These are phyloP conservation scores for Smittia aterrima DNA, from an alignment of 2,888 invertebrate species.

Conservation along the genomic window DNA sequence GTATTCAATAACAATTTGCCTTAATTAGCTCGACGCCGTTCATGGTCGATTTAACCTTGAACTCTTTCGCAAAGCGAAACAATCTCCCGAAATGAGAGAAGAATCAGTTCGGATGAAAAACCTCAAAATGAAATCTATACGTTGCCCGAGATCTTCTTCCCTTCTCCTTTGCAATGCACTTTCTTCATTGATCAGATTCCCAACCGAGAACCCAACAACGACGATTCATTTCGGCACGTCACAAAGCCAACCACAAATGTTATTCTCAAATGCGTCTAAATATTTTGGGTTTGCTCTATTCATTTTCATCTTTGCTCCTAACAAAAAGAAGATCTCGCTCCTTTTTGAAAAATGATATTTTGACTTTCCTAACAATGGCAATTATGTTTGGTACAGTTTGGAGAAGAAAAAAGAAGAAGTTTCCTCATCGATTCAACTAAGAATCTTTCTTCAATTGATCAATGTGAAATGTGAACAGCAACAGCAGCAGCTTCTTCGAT, in stretches of 20 bases:
- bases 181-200: slow-evolving; percentile 21
- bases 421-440: neutral
- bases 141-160: neutral
- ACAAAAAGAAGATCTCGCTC: neutral
- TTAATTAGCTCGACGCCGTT: neutral
- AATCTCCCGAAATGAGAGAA: neutral
- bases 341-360: slow-evolving; percentile 41
- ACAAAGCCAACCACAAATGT: slow-evolving; percentile 39
- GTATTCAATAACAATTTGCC: neutral
- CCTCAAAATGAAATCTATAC: slow-evolving; percentile 17
- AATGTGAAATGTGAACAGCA: neutral
- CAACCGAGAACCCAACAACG: neutral
- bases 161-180: neutral
- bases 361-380: slow-evolving; percentile 41
- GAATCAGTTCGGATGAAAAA: neutral
- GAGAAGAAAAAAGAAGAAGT: neutral
- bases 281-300: slow-evolving; percentile 37
- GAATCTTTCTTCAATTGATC: neutral
- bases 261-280: slow-evolving; percentile 40
- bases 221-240: slow-evolving; percentile 19
- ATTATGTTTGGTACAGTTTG: slow-evolving; percentile 26
- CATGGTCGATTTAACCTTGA: slow-evolving; percentile 27
- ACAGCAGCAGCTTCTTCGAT: too few species aligned
- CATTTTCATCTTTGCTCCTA: slow-evolving; percentile 13
- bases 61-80: neutral